These are phyloP conservation scores for Mugil cephalus DNA, from an alignment of 2,113 vertebrate species.

Conservation along the genomic window DNA sequence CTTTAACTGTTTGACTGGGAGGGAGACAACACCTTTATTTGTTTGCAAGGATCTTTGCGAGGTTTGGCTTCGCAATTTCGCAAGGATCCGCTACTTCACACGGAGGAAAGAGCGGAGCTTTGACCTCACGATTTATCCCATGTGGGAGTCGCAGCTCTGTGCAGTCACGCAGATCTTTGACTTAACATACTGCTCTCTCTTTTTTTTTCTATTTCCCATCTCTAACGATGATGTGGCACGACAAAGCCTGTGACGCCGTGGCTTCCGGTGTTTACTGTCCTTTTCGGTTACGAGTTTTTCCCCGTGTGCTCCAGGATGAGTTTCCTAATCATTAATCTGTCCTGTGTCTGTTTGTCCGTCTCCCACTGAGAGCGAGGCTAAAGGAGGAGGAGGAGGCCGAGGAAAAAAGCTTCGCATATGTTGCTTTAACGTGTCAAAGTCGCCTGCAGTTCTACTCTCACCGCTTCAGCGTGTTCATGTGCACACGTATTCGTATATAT, in stretches of 20 bases:
- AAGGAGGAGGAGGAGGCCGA: slow-evolving; percentile 53
- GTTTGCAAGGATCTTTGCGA: slow-evolving; percentile 44
- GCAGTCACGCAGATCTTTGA: slow-evolving; percentile 8
- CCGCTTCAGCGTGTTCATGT: slow-evolving; percentile 6
- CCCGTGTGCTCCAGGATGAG: slow-evolving; percentile 50
- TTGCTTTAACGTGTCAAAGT: slow-evolving; percentile 61
- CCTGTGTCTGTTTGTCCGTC: slow-evolving; percentile 48
- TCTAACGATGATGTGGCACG: slow-evolving; percentile 29
- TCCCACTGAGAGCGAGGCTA: slow-evolving; percentile 63
- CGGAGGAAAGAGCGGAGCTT: slow-evolving; percentile 11
- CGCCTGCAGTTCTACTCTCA: slow-evolving; percentile 49
- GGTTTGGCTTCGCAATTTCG: slow-evolving; percentile 34
- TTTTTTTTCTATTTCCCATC: background rate
- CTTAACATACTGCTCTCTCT: background rate
- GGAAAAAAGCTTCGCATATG: slow-evolving; percentile 66
- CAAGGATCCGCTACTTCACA: slow-evolving; percentile 27
- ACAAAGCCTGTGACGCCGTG: background rate
- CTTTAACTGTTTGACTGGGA: slow-evolving; percentile 38
- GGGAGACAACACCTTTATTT: slow-evolving; percentile 52
- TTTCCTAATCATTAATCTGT: slow-evolving; percentile 64
- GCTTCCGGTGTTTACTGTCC: slow-evolving; percentile 18
- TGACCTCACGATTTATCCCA: background rate
- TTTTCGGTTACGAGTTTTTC: slow-evolving; percentile 48
- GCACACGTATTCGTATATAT: too few relatives aligned
- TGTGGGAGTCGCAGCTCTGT: background rate